Evolutionary conservation across 2,113 vertebrate species (phyloP), one percentile per base, ranked within the genome.

Genomic region (Peromyscus californicus): DNA sequence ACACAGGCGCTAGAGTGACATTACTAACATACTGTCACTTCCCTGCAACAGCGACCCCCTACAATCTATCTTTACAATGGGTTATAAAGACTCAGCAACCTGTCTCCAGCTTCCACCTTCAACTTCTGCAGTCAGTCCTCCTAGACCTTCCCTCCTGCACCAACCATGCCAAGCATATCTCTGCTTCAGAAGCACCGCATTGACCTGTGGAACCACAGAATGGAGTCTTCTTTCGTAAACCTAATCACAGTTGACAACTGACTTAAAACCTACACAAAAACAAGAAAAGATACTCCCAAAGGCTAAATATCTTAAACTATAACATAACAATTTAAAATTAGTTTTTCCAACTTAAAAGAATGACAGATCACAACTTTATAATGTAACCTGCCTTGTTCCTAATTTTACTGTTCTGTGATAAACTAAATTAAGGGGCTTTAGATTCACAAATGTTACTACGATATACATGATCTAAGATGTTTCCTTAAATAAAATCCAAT

Each of bases 401-500:
- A 59, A 83, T 83, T 83, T 83, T 83, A 82, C 79, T 83, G 12
- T n/a, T 83, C 54, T 24, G 3, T 83, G 54, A 26, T 39, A 83
- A 59, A 39, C 36, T 83, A 83, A 82, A 82, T 82, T 82, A 57
- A 59, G 8, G 16, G 4, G 31, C 7, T 19, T 57, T 82, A 57
- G 51, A 57, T 59, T 61, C 36, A 83, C 80, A 59, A 59, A 83
- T 39, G 22, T 80, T 80, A 36, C 54, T 39, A 83, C 39, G 39
- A 83, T 11, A 59, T n/a, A 83, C 72, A 75, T 75, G n/a, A 75
- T 24, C 21, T 75, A 75, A 42, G n/a, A 10, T 42, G n/a, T 85
- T 93, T 95, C 45, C 54, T 97, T 93, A 74, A 48, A 76, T 84
- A 95, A 82, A 90, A 78, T 33, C 39, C 45, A 92, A 36, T 36